Base-by-base conservation (phyloP, 2,888 invertebrate species). In the Lithosia quadra region DNA sequence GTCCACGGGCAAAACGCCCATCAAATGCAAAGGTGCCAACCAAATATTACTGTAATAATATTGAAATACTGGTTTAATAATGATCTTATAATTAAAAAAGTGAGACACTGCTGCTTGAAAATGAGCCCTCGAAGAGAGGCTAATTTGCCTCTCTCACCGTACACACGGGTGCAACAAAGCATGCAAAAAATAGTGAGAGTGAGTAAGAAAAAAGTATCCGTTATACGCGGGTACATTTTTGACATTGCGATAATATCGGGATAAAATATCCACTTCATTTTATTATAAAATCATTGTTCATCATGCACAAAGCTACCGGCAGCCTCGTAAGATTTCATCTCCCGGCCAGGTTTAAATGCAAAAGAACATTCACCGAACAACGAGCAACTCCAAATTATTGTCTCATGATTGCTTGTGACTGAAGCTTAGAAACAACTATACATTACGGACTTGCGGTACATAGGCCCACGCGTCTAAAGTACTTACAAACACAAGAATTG, bases 371-470 rank as follows among this genome's bases (percentile, higher is more conserved):
- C 3, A 68, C 34, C 22, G 67, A 69, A 67, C 0, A 74, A 71
- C 59, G 68, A 80, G 76, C 75, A 83, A 85, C 74, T 76, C 68
- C 72, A 91, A 89, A 88, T 93, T 92, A 93, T 93, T 93, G 92
- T 92, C 93, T 78, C 76, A 86, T 77, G 77, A 92, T 92, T 92
- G 92, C 92, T 92, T 91, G 76, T 73, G 72, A 63, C 64, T 53
- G 64, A 80, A 78, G 75, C 75, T 77, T 72, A 75, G 68, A 76
- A 79, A 79, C 24, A 18, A 76, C 72, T 74, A 77, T 79, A 63
- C 66, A 49, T 64, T 66, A 77, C 73, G 66, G 63, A 13, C n/a
- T 18, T 43, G 18, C 43, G 43, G 43, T 43, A 43, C 43, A 43
- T 43, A 13, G 43, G 24, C 15, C 24, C 22, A 13, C 28, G 33